Evolutionary conservation across 2,113 vertebrate genomes (phyloP), one percentile per base, ranked within the genome.

Genomic region (Xenus cinereus): DNA sequence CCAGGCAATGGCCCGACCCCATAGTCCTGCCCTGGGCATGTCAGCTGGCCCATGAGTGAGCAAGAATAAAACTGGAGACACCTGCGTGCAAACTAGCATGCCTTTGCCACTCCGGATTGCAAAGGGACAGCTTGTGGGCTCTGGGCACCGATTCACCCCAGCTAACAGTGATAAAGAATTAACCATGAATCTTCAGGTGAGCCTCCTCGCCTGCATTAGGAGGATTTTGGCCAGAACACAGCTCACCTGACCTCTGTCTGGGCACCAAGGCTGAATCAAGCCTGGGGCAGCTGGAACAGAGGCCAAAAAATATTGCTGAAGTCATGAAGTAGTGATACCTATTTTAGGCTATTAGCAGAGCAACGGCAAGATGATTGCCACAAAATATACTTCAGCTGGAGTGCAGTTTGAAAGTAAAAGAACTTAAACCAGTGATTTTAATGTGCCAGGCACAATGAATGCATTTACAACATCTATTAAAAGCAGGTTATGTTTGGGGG

Each of bases 401-500:
- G 43, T 18, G 48, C 51, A 81, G 75, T 84, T 90, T 45, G 46
- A 75, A 96, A 87, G 64, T 56, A 83, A 87, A 86, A 39, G 64
- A 93, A 78, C 72, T 95, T 90, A 95, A 89, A 83, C 27, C 32
- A 80, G 39, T 54, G 82, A 35, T 86, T 92, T 84, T 87, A 94
- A 92, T 64, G 41, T 78, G 60, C 73, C 53, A 81, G 56, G 21
- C 46, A 86, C 64, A 95, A 87, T 45, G 73, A 90, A 75, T 68
- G 30, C 88, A 90, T 95, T 95, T 94, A 94, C 86, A 95, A 41
- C 56, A 60, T 62, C 88, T 90, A 81, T 95, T 94, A 95, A 95
- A 95, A 93, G 75, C 76, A 90, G 72, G 85, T 84, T 95, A 86
- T 50, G 8, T 90, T 90, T 92, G 64, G 46, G 19, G 80, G 76